phyloP scores from a whole-genome alignment of 2,797 vertebrate species.

The Pangasius larnaudii region DNA sequence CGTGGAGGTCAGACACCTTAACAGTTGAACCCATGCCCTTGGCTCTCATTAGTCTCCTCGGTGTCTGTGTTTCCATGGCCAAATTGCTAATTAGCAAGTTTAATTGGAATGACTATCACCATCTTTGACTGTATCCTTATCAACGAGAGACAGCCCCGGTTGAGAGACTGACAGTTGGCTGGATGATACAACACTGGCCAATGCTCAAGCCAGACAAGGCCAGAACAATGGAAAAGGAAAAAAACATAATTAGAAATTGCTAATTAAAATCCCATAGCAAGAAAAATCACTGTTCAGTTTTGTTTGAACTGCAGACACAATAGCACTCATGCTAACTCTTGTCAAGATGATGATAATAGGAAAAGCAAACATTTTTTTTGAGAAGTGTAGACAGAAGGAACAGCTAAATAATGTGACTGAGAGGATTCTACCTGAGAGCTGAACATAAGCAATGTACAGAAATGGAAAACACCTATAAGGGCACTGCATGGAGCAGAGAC shows the following conservation, averaged over 20 bases:
- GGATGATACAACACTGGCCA: conserved; percentile 36
- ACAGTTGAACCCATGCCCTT: conserved; percentile 17
- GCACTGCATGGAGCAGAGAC: neutral
- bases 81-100: conserved; percentile 67
- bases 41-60: conserved; percentile 41
- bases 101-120: conserved; percentile 60
- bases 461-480: neutral
- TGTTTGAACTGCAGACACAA: neutral
- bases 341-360: neutral
- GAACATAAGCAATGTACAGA: neutral
- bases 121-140: conserved; percentile 59
- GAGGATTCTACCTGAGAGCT: neutral
- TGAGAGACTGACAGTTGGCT: conserved; percentile 38
- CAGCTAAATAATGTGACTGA: neutral
- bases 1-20: conserved; percentile 21
- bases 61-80: conserved; percentile 58
- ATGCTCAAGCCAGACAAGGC: conserved; percentile 27
- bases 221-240: conserved; percentile 35
- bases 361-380: neutral
- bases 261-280: conserved; percentile 52
- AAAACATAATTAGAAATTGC: conserved; percentile 41
- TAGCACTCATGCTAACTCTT: neutral
- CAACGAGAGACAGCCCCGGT: conserved; percentile 50
- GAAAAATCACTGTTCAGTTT: neutral
- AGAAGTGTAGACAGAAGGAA: neutral